Evolutionary conservation across 2,113 vertebrate species (phyloP).

Genomic region (Paralichthys olivaceus): DNA sequence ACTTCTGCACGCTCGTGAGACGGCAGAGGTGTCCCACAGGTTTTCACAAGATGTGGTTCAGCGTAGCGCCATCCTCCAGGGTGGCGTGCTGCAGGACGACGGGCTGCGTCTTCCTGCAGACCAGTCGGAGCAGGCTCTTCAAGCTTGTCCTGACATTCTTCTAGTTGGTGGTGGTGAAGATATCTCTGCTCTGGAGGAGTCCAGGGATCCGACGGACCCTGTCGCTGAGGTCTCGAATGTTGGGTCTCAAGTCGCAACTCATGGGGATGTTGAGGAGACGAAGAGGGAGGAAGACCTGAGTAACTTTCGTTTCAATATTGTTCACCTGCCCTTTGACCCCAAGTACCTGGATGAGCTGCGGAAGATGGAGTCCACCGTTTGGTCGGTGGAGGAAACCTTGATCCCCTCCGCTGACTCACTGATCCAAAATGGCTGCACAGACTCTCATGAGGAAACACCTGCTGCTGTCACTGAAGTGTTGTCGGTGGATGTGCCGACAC

Average conservation of each 20-base stretch:
- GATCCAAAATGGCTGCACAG: conserved; percentile 32
- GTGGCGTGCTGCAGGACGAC: conserved; percentile 15
- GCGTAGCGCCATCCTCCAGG: conserved; percentile 54
- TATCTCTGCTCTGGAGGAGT: conserved; percentile 24
- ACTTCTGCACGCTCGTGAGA: conserved; percentile 66
- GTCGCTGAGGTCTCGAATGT: neutral
- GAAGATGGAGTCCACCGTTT: conserved; percentile 76
- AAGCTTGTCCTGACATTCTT: conserved; percentile 73
- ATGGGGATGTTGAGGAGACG: neutral
- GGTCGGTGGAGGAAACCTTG: conserved; percentile 76
- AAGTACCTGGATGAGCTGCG: conserved; percentile 71
- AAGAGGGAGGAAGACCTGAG: conserved; percentile 5
- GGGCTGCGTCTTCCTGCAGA: neutral
- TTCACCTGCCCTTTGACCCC: conserved; percentile 69
- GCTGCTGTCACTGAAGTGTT: conserved; percentile 10
- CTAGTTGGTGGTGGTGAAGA: conserved; percentile 35
- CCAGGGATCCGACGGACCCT: neutral
- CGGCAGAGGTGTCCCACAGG: conserved; percentile 60
- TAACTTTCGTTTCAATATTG: conserved; percentile 60
- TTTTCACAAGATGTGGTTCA: conserved; percentile 67
- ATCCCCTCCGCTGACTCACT: conserved; percentile 59
- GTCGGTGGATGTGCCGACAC: neutral
- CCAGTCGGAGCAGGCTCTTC: conserved; percentile 28
- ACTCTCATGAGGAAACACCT: conserved; percentile 16
- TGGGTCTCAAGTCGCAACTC: neutral